Base-by-base conservation (phyloP, 2,113 vertebrate genomes). In the Noctilio leporinus region DNA sequence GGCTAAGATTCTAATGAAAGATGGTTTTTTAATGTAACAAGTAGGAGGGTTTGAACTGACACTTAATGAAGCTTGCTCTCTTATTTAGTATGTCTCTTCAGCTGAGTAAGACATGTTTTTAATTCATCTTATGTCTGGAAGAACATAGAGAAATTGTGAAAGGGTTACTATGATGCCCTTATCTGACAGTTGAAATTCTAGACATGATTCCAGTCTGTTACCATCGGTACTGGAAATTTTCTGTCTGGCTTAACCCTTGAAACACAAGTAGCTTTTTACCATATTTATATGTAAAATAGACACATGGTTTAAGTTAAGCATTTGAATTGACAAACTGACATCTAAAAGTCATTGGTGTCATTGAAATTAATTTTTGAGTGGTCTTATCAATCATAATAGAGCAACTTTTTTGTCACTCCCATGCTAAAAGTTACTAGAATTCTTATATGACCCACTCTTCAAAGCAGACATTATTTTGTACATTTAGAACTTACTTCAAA, bases 131-230 rank as follows among this genome's bases (percentile, higher is more conserved):
- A n/a, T 67, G 5, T 85, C 96, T 93, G 47, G 78, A 97, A 82
- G 96, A 95, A 80, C 93, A 81, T 0, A 16, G 53, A 81, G 59
- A 86, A 80, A 43, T 87, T 86, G 82, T 85, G 83, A 94, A 95
- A 86, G 78, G 84, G 75, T 96, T 69, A 80, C 77, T 93, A 20
- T 51, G 86, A 55, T 73, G 10, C 15, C 78, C 92, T 55, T 86
- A 43, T 89, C 93, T 94, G 72, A 92, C 86, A 95, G 95, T 75
- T 76, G 94, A 59, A 94, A 80, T 64, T 45, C 69, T 93, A 97
- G 4, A 86, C 75, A 6, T 70, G 33, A 76, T 77, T 86, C 62
- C 35, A 91, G 40, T 80, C 67, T 53, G 30, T 85, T 96, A 53
- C 70, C 78, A 59, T 77, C 82, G 2, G 30, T 67, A 33, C 86